These are phyloP conservation scores for Acrocephalus kingi DNA, from an alignment of 2,113 vertebrate genomes.

Conservation along the genomic window DNA sequence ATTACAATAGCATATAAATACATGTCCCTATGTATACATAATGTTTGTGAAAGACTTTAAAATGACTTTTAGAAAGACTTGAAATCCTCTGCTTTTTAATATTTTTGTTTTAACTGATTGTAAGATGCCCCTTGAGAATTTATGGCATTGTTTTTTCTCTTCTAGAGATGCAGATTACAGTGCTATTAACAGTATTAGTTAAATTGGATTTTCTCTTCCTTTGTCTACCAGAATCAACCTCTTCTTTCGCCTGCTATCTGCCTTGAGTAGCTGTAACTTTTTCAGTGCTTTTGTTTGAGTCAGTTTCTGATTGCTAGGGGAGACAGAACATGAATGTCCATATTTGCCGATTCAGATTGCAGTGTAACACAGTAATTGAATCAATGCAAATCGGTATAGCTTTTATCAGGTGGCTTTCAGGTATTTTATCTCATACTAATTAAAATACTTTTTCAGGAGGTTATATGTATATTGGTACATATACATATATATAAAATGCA, in stretches of 20 bases:
- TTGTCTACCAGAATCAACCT: background rate
- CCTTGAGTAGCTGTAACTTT: background rate
- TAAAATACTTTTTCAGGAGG: background rate
- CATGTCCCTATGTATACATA: background rate
- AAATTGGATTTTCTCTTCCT: background rate
- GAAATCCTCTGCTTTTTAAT: background rate
- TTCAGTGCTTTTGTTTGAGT: conserved; percentile 51
- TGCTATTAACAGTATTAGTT: background rate
- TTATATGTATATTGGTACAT: accelerated
- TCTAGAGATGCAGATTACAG: background rate
- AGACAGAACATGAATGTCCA: conserved; percentile 51
- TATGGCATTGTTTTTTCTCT: background rate
- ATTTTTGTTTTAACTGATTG: background rate
- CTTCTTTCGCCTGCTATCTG: background rate
- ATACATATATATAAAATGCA: background rate
- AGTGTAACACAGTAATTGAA: background rate
- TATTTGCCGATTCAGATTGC: conserved; percentile 51
- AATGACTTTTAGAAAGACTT: background rate
- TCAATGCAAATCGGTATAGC: background rate
- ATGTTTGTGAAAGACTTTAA: background rate
- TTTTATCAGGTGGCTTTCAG: background rate
- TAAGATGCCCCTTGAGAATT: background rate
- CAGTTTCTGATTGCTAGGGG: conserved; percentile 65
- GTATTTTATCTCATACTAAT: background rate
- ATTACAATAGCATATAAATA: background rate